phyloP scores from a whole-genome alignment of 2,888 invertebrate species.

The Campaea margaritaria region DNA sequence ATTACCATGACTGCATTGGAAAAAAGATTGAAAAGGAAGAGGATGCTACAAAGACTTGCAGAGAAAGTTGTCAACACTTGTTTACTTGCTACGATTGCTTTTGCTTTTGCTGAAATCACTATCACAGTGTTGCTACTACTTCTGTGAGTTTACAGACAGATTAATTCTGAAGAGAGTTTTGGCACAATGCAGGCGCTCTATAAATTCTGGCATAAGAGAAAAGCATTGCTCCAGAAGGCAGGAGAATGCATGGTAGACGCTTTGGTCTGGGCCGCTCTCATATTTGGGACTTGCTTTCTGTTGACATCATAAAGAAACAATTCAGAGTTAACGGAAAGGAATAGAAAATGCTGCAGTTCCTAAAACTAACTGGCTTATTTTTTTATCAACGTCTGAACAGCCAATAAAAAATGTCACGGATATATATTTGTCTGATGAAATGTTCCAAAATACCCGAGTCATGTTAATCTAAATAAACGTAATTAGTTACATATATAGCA shows the following conservation, averaged over 20 bases:
- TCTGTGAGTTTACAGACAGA: slow-evolving; percentile 39
- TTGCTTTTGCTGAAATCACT: slow-evolving; percentile 68
- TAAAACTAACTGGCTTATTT: not conserved
- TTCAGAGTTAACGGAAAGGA: not conserved
- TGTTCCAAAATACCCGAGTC: not conserved
- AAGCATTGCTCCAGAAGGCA: slow-evolving; percentile 47
- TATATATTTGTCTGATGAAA: not conserved
- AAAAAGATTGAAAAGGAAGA: slow-evolving; percentile 55
- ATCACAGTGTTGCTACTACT: slow-evolving; percentile 61
- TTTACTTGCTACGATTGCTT: slow-evolving; percentile 62
- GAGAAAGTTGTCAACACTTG: slow-evolving; percentile 62
- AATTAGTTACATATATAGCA: not conserved
- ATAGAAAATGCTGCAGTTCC: not conserved
- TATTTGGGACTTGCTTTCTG: slow-evolving; percentile 61
- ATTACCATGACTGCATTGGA: slow-evolving; percentile 53
- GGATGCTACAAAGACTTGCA: slow-evolving; percentile 54
- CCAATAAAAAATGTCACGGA: not conserved
- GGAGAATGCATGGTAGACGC: slow-evolving; percentile 49
- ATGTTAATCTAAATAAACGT: not conserved
- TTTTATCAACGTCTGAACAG: not conserved
- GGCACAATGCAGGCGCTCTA: slow-evolving; percentile 51
- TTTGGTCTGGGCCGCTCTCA: slow-evolving; percentile 56
- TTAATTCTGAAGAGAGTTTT: slow-evolving; percentile 5
- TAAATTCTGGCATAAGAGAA: slow-evolving; percentile 56
- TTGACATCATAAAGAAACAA: slow-evolving; percentile 26